Percentiles rank a stretch among this genome's conserved stretches.
These are phyloP conservation scores for Anabas testudineus DNA, from an alignment of 2,797 vertebrate species.

Conservation along the genomic window DNA sequence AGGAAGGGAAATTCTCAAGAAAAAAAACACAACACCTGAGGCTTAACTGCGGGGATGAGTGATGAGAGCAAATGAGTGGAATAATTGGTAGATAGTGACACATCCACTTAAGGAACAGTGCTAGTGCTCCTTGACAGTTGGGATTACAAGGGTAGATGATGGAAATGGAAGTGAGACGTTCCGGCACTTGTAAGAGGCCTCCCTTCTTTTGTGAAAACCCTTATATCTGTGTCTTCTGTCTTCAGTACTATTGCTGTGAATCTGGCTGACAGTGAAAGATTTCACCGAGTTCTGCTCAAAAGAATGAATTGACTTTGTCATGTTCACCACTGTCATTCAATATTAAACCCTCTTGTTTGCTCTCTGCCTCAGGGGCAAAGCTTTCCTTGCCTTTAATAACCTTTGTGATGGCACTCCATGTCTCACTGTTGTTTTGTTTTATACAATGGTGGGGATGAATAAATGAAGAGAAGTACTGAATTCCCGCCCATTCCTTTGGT, in stretches of 20 bases:
- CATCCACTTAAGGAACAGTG: constrained; percentile 50
- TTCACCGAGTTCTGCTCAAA: constrained; percentile 43
- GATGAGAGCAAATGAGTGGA: constrained; percentile 70
- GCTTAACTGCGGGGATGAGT: constrained; percentile 47
- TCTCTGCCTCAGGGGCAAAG: constrained; percentile 46
- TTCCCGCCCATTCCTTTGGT: constrained; percentile 2
- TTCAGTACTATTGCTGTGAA: constrained; percentile 28
- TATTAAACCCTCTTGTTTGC: constrained; percentile 67
- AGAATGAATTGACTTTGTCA: constrained; percentile 61
- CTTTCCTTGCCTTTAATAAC: constrained; percentile 63
- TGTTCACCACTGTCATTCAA: constrained; percentile 64
- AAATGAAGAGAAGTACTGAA: constrained; percentile 48
- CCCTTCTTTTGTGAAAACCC: constrained; percentile 19
- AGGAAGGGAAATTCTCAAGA: constrained; percentile 27
- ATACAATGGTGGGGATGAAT: constrained; percentile 50
- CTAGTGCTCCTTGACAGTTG: constrained; percentile 57
- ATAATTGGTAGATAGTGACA: constrained; percentile 73
- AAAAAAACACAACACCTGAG: constrained; percentile 47
- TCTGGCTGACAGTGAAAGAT: constrained; percentile 50
- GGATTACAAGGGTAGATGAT: constrained; percentile 66
- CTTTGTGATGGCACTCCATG: constrained; percentile 49
- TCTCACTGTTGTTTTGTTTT: constrained; percentile 56
- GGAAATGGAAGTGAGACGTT: constrained; percentile 31
- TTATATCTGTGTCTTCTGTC: constrained; percentile 38
- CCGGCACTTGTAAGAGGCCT: constrained; percentile 25